A percentile compares a stretch with the other conserved stretches of the same genome.
phyloP scores from a whole-genome alignment of 2,888 invertebrate species.

The Heterodera filipjevi region DNA sequence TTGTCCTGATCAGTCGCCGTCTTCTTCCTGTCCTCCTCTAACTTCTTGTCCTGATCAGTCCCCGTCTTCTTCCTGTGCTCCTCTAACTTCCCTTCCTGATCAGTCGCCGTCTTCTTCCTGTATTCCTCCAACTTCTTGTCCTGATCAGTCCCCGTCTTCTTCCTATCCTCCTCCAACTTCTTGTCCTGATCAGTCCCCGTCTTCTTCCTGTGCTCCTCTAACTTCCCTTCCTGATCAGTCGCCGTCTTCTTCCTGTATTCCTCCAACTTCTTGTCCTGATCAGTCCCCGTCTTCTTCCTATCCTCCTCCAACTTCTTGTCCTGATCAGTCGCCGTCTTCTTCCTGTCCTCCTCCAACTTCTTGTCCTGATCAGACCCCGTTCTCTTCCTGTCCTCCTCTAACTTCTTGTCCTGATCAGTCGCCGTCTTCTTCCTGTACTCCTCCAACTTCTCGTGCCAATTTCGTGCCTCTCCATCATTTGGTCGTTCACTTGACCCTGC shows the following conservation, averaged over 20 bases:
- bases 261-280: conserved; percentile 1
- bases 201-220: background rate
- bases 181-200: background rate
- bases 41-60: background rate
- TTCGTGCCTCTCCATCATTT: background rate
- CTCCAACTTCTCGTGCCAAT: background rate
- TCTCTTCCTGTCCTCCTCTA: too few relatives aligned
- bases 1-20: conserved; percentile 1
- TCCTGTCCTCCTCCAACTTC: too few relatives aligned
- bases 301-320: too few relatives aligned
- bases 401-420: too few relatives aligned
- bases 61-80: background rate
- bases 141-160: background rate
- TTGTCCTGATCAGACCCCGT: background rate
- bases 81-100: background rate
- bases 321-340: too few relatives aligned
- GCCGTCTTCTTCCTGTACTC: too few relatives aligned
- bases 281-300: background rate
- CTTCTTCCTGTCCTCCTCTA: background rate
- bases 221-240: background rate
- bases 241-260: background rate
- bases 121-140: background rate
- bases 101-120: background rate
- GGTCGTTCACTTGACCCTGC: background rate
- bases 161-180: background rate